A percentile compares a stretch with the other conserved stretches of the same genome.
These are phyloP conservation scores for Nettapus auritus DNA, from an alignment of 2,113 vertebrate species.

Conservation along the genomic window DNA sequence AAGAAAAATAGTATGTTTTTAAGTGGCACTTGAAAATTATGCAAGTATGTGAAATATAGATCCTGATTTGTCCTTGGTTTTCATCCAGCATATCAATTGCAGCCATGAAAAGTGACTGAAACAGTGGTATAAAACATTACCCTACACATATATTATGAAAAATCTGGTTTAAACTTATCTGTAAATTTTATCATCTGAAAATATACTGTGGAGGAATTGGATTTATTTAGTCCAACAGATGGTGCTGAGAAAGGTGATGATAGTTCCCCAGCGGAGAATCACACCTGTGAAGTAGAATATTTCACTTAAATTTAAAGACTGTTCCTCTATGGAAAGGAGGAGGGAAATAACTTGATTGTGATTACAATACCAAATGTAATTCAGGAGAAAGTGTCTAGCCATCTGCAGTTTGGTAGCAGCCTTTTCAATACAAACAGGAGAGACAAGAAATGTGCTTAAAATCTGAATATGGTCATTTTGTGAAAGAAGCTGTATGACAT, in stretches of 20 bases:
- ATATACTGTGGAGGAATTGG: not conserved
- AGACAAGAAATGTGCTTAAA: not conserved
- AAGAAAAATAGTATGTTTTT: not conserved
- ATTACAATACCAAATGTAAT: not conserved
- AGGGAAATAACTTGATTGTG: not conserved
- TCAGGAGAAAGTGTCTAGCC: not conserved
- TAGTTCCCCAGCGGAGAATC: not conserved
- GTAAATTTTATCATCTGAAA: not conserved
- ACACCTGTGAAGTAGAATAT: not conserved
- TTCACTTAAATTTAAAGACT: not conserved
- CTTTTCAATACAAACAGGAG: not conserved
- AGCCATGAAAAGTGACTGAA: not conserved
- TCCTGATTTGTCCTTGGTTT: not conserved
- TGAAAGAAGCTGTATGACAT: not conserved
- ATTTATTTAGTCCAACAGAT: not conserved
- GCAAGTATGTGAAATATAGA: not conserved
- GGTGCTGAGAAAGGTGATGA: not conserved
- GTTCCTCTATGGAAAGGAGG: not conserved
- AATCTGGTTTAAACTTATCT: not conserved
- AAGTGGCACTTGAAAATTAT: not conserved
- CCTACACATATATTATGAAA: not conserved
- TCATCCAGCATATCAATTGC: not conserved
- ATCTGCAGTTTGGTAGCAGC: not conserved
- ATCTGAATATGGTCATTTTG: not conserved
- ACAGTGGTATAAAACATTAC: not conserved